Conservation (phyloP, 2,888 invertebrate genomes). For the Chirona hameri region DNA sequence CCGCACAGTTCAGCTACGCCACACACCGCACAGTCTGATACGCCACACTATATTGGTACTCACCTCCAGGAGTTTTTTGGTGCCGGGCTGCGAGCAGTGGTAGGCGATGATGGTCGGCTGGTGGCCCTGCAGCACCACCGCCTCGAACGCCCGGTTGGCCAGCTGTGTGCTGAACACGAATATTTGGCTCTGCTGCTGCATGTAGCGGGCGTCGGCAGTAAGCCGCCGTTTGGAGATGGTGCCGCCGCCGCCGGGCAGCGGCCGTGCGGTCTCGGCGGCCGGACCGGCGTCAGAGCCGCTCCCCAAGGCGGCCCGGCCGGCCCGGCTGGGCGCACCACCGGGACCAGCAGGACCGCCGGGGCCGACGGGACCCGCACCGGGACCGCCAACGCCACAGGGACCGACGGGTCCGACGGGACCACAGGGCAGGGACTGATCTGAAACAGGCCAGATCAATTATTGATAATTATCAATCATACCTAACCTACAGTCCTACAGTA, state of each 20-base stretch:
- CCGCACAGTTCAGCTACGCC: no score
- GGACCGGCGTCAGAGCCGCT: conserved; percentile 36
- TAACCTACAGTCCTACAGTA: no score
- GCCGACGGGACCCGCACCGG: no score
- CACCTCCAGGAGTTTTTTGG: conserved; percentile 90
- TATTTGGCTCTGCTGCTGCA: conserved; percentile 96
- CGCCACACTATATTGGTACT: no score
- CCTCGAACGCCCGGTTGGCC: conserved; percentile 92
- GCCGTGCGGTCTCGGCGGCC: conserved; percentile 44
- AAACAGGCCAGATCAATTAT: no score
- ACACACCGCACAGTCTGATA: no score
- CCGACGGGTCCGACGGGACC: no score
- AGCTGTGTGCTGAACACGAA: conserved; percentile 93
- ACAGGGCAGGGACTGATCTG: no score
- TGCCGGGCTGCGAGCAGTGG: conserved; percentile 92
- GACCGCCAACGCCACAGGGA: no score
- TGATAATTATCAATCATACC: no score
- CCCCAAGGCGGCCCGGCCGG: not conserved
- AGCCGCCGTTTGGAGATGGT: conserved; percentile 66
- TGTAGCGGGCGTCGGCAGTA: conserved; percentile 78
- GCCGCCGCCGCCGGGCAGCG: conserved; percentile 68
- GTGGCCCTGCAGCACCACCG: conserved; percentile 81
- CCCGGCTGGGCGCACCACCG: no score
- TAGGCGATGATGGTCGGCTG: conserved; percentile 89
- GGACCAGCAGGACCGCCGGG: no score